Percentiles rank a stretch among this genome's conserved stretches.
These are phyloP conservation scores for Mungos mungo DNA, from an alignment of 2,113 vertebrate genomes.

Conservation along the genomic window DNA sequence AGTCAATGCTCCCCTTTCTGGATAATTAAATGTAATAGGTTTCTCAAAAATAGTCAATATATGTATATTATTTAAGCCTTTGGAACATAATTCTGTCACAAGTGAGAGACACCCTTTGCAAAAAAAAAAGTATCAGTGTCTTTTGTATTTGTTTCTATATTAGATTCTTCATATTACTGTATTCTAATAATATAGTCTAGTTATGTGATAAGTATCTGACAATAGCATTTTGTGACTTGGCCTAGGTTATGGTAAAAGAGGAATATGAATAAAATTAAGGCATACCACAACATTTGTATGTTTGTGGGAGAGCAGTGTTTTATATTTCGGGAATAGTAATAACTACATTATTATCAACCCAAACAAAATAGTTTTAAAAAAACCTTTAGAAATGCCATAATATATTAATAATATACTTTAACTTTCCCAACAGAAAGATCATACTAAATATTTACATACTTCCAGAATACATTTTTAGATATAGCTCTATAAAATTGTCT, in stretches of 20 bases:
- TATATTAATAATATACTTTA: not conserved
- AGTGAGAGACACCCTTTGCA: not conserved
- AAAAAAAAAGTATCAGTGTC: not conserved
- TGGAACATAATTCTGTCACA: not conserved
- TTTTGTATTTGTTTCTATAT: not conserved
- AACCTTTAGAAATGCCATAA: not conserved
- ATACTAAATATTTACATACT: not conserved
- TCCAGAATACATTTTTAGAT: not conserved
- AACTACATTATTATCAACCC: not conserved
- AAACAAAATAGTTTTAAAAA: not conserved
- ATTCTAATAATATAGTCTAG: slow-evolving; percentile 13
- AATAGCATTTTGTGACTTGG: not conserved
- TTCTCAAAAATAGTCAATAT: not conserved
- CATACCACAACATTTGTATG: not conserved
- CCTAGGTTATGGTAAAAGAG: not conserved
- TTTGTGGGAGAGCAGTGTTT: not conserved
- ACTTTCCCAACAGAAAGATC: not conserved
- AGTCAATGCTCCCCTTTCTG: not conserved
- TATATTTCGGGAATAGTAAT: not conserved
- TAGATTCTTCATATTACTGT: not conserved
- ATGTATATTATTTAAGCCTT: not conserved
- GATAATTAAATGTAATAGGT: not conserved
- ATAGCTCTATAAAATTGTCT: not conserved
- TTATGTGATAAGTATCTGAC: not conserved
- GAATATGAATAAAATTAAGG: not conserved